Conservation (phyloP, 2,888 invertebrate genomes). For the Aphidoletes aphidimyza region DNA sequence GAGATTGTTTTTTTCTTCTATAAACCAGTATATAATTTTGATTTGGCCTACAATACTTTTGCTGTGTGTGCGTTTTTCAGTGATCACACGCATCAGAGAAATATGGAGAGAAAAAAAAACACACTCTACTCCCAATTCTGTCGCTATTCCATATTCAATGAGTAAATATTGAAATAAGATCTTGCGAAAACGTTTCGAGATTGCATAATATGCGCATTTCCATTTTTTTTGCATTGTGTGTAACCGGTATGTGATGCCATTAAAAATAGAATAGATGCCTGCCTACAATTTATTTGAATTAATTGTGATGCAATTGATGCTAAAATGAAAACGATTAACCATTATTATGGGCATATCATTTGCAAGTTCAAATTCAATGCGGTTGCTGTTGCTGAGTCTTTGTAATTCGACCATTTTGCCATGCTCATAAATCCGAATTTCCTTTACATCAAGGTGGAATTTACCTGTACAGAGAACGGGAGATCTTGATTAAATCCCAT, state of each 20-base stretch:
- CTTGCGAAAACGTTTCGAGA: background rate
- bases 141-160: too few species aligned
- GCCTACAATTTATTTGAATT: background rate
- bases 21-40: too few species aligned
- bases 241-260: too few species aligned
- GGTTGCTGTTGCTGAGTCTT: background rate
- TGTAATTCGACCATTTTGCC: background rate
- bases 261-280: too few species aligned
- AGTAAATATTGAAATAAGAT: too few species aligned
- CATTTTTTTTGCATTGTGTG: background rate
- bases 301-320: slow-evolving; percentile 16
- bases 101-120: too few species aligned
- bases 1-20: too few species aligned
- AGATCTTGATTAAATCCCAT: background rate
- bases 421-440: slow-evolving; percentile 12
- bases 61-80: too few species aligned
- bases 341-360: background rate
- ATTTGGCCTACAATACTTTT: too few species aligned
- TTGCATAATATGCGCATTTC: background rate
- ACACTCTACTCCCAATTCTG: too few species aligned
- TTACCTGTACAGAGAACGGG: too few species aligned
- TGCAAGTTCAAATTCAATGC: background rate
- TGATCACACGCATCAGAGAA: too few species aligned
- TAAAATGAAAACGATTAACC: slow-evolving; percentile 15
- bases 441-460: slow-evolving; percentile 24